A percentile compares a stretch with the other conserved stretches of the same genome.
Conservation (phyloP, 2,888 invertebrate genomes). For the Cephus pulcher region DNA sequence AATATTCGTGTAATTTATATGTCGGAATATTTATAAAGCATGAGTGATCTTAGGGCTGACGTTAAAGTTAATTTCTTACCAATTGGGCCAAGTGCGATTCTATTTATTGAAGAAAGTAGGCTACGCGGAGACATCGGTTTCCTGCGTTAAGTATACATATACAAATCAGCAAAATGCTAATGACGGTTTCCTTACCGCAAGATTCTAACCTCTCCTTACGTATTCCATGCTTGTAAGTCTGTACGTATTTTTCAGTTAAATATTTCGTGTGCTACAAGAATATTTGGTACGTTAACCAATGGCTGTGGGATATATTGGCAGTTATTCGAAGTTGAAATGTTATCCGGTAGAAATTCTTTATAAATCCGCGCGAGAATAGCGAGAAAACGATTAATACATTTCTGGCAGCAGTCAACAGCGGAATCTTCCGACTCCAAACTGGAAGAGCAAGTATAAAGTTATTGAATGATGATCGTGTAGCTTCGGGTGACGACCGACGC, state of each 20-base stretch:
- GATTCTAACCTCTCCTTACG: background rate
- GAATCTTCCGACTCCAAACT: background rate
- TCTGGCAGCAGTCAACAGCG: background rate
- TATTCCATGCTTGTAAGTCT: background rate
- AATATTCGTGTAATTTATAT: background rate
- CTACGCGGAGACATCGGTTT: constrained; percentile 22
- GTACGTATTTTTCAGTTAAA: background rate
- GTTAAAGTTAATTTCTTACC: background rate
- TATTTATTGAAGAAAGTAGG: constrained; percentile 44
- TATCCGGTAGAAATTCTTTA: background rate
- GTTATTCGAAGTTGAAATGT: background rate
- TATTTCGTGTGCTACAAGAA: background rate
- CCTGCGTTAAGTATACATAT: background rate
- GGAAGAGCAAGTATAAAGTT: background rate
- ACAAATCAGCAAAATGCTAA: background rate
- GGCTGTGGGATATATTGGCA: background rate
- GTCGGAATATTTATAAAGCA: background rate
- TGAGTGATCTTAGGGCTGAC: background rate
- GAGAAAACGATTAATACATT: background rate
- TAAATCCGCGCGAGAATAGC: background rate
- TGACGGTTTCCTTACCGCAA: background rate
- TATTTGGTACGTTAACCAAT: background rate
- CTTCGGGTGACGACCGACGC: background rate
- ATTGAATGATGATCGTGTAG: background rate
- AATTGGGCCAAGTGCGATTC: constrained; percentile 29